phyloP scores from a whole-genome alignment of 2,888 invertebrate species.

The Luffia ferchaultella region DNA sequence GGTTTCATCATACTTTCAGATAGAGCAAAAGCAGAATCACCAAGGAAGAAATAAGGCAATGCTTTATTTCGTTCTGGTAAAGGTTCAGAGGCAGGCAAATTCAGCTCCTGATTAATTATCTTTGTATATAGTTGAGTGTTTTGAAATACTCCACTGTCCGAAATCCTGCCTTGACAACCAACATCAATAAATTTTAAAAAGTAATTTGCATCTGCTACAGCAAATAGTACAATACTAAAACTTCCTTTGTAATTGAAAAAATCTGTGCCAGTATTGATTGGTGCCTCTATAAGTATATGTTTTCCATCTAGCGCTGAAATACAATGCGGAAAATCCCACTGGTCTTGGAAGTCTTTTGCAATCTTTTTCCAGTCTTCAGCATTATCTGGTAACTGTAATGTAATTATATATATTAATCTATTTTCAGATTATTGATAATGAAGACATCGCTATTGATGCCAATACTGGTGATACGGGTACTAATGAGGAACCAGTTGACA shows the following conservation, averaged over 20 bases:
- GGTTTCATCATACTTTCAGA: constrained; percentile 8
- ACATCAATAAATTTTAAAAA: constrained; percentile 9
- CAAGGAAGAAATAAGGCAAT: constrained; percentile 8
- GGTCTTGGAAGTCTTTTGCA: constrained; percentile 7
- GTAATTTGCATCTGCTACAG: constrained; percentile 8
- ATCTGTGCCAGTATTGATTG: constrained; percentile 8
- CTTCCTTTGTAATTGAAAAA: constrained; percentile 9
- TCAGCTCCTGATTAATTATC: constrained; percentile 7
- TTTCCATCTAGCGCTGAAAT: constrained; percentile 10
- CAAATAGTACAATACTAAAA: constrained; percentile 8
- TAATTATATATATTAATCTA: constrained; percentile 7
- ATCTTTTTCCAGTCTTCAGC: constrained; percentile 8
- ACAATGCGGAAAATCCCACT: constrained; percentile 11
- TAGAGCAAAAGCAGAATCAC: constrained; percentile 8
- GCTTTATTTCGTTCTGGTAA: constrained; percentile 8
- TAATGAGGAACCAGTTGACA: constrained; percentile 6
- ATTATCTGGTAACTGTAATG: constrained; percentile 9
- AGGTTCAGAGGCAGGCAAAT: constrained; percentile 7
- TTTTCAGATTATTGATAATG: constrained; percentile 7
- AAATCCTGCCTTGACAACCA: constrained; percentile 9
- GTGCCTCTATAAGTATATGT: constrained; percentile 9
- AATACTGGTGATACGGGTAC: constrained; percentile 4
- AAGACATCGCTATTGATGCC: constrained; percentile 4
- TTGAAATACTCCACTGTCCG: constrained; percentile 6
- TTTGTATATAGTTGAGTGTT: constrained; percentile 8